Evolutionary conservation across 2,113 vertebrate species (phyloP).

Genomic region (Embiotoca jacksoni): DNA sequence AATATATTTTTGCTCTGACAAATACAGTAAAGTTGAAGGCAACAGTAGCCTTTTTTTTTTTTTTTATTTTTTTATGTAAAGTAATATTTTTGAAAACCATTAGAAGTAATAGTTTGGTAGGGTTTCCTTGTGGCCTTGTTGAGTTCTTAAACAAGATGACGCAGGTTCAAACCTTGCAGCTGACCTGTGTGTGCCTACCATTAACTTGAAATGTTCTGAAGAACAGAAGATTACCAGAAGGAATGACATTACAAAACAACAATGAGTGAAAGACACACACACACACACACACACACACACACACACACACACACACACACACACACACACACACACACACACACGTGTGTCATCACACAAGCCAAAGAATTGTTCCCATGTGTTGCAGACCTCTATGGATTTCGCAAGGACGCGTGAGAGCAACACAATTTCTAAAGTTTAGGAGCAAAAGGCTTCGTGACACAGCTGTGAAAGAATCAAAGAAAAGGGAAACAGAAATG

Average conservation of each 20-base stretch:
- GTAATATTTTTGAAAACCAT: no score
- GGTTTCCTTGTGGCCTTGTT: no score
- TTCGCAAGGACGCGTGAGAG: constrained; percentile 58
- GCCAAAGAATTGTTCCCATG: constrained; percentile 56
- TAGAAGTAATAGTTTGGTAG: no score
- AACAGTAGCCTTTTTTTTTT: no score
- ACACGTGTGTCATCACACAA: constrained; percentile 41
- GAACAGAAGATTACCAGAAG: constrained; percentile 50
- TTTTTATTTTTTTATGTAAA: no score
- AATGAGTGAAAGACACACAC: constrained; percentile 39
- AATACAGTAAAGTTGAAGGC: no score
- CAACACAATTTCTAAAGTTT: constrained; percentile 40
- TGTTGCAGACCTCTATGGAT: constrained; percentile 54
- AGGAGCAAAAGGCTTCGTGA: constrained; percentile 50
- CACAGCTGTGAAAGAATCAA: constrained; percentile 51
- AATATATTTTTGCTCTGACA: no score
- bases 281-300: constrained; percentile 22
- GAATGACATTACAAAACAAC: constrained; percentile 19
- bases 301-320: background rate
- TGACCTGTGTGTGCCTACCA: constrained; percentile 28
- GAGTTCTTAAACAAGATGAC: background rate
- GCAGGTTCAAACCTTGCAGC: background rate
- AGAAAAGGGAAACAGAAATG: constrained; percentile 45
- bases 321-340: constrained; percentile 28
- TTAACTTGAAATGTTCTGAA: constrained; percentile 38